Evolutionary conservation across 2,888 invertebrate genomes (phyloP), one percentile per base, ranked within the genome.

Genomic region (Orchesellides sinensis): DNA sequence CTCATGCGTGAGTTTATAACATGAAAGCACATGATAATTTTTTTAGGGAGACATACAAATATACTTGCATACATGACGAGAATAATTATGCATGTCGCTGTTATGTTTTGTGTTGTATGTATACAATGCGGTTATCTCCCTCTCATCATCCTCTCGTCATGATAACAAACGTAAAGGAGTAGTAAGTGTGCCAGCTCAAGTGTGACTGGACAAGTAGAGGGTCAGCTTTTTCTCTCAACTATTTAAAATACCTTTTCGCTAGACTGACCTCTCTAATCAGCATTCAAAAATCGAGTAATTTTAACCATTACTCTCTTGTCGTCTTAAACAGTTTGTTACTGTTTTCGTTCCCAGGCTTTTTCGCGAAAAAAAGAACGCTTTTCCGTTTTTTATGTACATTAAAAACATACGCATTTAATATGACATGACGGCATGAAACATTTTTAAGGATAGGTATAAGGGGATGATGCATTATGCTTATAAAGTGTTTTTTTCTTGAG

Each of bases 191-290:
- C 74, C 70, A 83, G 75, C 75, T 84, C 65, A 75, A 77, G 84
- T 81, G 84, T 84, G 75, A 79, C 81, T 75, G 80, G 75, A 84
- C 80, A 61, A 52, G 77, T 59, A 12, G n/a, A 72, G 82, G 84
- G 84, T 83, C 84, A 83, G 77, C 77, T 81, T 79, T 63, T 70
- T 73, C 61, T n/a, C n/a, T 56, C 47, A 29, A 32, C 54, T 23
- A 32, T 83, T 77, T 81, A 84, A 84, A 84, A 84, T 84, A 72
- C 84, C 84, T 70, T 84, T 40, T 72, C 84, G 84, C 81, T 84
- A 84, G 70, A 80, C 79, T 74, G 74, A 68, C 80, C 74, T 83
- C 75, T 63, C 75, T 83, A 83, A 83, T 83, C 82, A 83, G 70
- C 65, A 70, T 72, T 59, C 29, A 47, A 25, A 68, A 54, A 45